Evolutionary conservation across 2,888 invertebrate genomes (phyloP).

Genomic region (Philereme transversata): DNA sequence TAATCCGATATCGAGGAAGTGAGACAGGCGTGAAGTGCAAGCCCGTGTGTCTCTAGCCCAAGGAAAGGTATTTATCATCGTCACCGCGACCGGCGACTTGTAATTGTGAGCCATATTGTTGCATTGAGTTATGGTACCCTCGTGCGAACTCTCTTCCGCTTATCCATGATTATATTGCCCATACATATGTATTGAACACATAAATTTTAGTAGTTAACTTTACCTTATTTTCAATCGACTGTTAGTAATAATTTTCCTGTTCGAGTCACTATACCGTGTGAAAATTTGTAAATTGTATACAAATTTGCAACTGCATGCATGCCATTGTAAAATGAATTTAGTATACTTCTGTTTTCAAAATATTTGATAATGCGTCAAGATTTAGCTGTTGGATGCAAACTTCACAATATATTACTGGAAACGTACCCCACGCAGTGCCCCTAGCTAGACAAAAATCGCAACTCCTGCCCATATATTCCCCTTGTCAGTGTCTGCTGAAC

Average conservation of each 20-base stretch:
- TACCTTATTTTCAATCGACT: slow-evolving; percentile 23
- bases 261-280: slow-evolving; percentile 29
- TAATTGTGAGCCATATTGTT: slow-evolving; percentile 81
- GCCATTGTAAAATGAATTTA: not conserved
- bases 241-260: slow-evolving; percentile 33
- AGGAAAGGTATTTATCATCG: slow-evolving; percentile 79
- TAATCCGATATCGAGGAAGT: slow-evolving; percentile 43
- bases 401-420: slow-evolving; percentile 52
- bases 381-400: slow-evolving; percentile 31
- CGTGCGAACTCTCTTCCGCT: slow-evolving; percentile 69
- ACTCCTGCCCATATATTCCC: slow-evolving; percentile 72
- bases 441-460: slow-evolving; percentile 82
- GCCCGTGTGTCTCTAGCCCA: slow-evolving; percentile 65
- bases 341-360: slow-evolving; percentile 15
- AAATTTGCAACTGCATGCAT: not conserved
- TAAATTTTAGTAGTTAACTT: slow-evolving; percentile 35
- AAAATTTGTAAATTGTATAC: slow-evolving; percentile 19
- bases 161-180: slow-evolving; percentile 43
- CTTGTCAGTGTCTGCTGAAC: slow-evolving; percentile 67
- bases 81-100: slow-evolving; percentile 71
- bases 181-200: slow-evolving; percentile 38
- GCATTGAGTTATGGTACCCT: slow-evolving; percentile 72
- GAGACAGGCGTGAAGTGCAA: slow-evolving; percentile 42
- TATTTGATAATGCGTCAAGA: slow-evolving; percentile 34
- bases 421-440: slow-evolving; percentile 71